Evolutionary conservation across 1,140 invertebrate genomes (phyloP).

Genomic region (Lepidurus packardi): DNA sequence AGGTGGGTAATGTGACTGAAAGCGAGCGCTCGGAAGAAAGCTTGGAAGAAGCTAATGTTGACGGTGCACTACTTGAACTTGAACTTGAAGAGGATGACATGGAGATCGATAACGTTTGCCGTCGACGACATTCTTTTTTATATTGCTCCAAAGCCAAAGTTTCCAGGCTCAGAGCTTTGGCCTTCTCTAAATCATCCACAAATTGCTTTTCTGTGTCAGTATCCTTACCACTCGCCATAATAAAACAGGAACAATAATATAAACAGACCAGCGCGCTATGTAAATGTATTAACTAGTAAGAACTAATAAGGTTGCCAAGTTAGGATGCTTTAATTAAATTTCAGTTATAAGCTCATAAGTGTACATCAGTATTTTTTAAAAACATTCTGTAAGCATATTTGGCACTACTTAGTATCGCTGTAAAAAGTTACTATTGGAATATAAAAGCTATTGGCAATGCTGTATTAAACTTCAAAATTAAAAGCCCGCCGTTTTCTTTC

Average conservation of each 20-base stretch:
- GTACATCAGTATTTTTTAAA: no score
- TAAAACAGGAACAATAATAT: background rate
- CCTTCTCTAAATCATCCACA: slow-evolving; percentile 74
- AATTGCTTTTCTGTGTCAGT: slow-evolving; percentile 61
- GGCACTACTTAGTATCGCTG: no score
- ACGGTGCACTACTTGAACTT: background rate
- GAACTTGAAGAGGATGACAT: background rate
- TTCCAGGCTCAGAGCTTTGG: slow-evolving; percentile 76
- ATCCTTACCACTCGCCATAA: background rate
- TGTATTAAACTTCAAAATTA: background rate
- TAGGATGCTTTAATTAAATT: background rate
- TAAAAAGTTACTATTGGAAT: background rate
- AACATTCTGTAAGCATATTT: no score
- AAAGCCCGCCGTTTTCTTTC: background rate
- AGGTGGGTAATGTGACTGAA: background rate
- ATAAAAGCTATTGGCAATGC: background rate
- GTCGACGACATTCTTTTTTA: slow-evolving; percentile 46
- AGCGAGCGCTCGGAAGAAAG: background rate
- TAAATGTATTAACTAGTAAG: background rate
- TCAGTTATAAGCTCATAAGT: no score
- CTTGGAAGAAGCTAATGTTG: background rate
- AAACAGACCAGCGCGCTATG: slow-evolving; percentile 6
- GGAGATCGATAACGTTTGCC: background rate
- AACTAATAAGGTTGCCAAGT: background rate
- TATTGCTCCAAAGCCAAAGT: slow-evolving; percentile 74